Evolutionary conservation across 2,888 invertebrate species (phyloP), one percentile per base, ranked within the genome.

Genomic region (Diogma glabrata): DNA sequence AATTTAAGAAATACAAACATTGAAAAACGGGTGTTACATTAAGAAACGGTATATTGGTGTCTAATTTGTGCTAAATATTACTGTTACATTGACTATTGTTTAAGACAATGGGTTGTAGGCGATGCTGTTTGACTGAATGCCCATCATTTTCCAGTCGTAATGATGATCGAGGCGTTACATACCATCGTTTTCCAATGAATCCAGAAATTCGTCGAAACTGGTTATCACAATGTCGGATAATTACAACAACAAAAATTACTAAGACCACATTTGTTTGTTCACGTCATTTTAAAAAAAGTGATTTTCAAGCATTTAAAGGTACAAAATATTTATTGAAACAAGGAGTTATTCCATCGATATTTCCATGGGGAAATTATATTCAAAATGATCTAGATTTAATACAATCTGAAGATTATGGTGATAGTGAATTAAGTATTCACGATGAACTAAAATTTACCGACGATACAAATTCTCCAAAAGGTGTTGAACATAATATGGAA

Each of bases 171-270:
- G 84, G 85, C 55, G 80, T 86, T 28, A 84, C 85, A 30, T 82
- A 82, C 62, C 86, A 87, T 65, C 84, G 82, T 60, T 81, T 83
- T 61, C 86, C 86, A 3, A 77, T 79, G 64, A 79, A 84, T 63
- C 63, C 69, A 20, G 71, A 71, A 52, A 72, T 80, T 52, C 71
- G 78, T 51, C 72, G 75, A 47, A 75, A 73, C 64, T 87, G 86
- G 86, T 71, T 80, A 51, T 68, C 70, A n/a, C 74, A 79, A 59
- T 81, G 83, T 60, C 76, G 73, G 26, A 73, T 77, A 47, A 72
- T 72, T 47, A 61, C 67, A 33, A 73, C 73, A 53, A 75, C 75
- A 54, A 73, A 75, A 57, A 74, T 74, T 20, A 72, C 72, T 40
- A 76, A 78, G 63, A 74, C 76, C 52, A 75, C 76, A 47, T 78